Base-by-base conservation (phyloP, 2,113 vertebrate species). In the Poecilia latipinna region DNA sequence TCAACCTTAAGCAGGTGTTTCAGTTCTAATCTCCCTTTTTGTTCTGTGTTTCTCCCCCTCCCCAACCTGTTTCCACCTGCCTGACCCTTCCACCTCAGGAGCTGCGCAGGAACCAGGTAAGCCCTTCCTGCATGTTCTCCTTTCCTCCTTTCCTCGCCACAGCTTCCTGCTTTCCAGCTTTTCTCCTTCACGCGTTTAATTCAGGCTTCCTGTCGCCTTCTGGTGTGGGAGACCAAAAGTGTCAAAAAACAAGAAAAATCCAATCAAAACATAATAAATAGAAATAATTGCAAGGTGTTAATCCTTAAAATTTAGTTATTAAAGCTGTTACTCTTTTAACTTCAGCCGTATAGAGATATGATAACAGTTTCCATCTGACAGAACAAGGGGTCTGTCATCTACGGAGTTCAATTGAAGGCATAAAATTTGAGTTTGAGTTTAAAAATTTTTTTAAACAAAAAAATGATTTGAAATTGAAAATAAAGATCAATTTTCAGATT, bases 21-120 rank as follows among this genome's bases (percentile, higher is more conserved):
- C 39, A 78, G 75, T 74, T 77, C 85, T 90, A 91, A 92, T 74
- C 72, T 78, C 13, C 67, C 61, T 85, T 76, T 91, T 67, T 86
- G 22, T 89, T 75, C 81, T 68, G 78, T 57, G 42, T 48, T 64
- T 65, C 65, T 37, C 32, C 31, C 33, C 60, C 29, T 44, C 48
- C 75, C 12, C 63, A 37, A 26, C 3, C 65, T 66, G 66, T 64
- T 32, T 22, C 72, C 35, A 15, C 74, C 74, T 68, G 5, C 72
- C 69, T 28, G 70, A 65, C 72, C 73, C 66, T 62, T 76, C 77
- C 66, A 33, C 71, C 83, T 3, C 90, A 95, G 94, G 94, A 94
- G 92, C 91, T 82, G 93, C 93, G 79, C 93, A 95, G 83, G 85
- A 91, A 19, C 86, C 91, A 93, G 94, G 94, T 95, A 93, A 88